Base-by-base conservation (phyloP, 2,888 invertebrate species). In the Limnephilus rhombicus region DNA sequence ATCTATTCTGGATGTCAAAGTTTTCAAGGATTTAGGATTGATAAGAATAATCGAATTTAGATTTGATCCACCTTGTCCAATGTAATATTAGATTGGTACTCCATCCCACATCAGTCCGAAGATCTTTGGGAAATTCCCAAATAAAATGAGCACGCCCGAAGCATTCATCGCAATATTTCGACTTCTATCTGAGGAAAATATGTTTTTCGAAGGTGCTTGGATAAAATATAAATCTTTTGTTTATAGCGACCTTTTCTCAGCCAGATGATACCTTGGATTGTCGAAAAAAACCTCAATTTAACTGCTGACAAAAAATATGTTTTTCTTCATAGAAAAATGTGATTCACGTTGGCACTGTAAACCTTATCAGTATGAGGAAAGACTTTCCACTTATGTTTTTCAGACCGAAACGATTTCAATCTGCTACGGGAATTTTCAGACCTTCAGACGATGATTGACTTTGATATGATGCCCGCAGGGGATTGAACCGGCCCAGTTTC, bases 21-120 rank as follows among this genome's bases (percentile, higher is more conserved):
- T 37, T 9, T 41, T 45, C 85, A 24, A 45, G 41, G 68, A 88
- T 88, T 68, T 88, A 24, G 29, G 41, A 37, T 34, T 53, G 68
- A 88, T 68, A 88, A 88, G 29, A 88, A 68, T 53, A 68, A 88
- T 31, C 68, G 68, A 88, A 34, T 88, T 88, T 88, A 29, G 68
- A 31, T 37, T 88, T 34, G 15, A 29, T 29, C 31, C 88, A 53
- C 31, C 13, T 68, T 29, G 31, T 29, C 53, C 88, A 68, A 24
- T 15, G 68, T 90, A 53, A 83, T 49, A 34, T 90, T 90, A 45
- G 90, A 90, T 90, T 90, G 90, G 83, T 49, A 83, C 83, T 81
- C 83, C 83, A 24, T 53, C 83, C 41, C 83, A 83, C 90, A 83
- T 90, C 82, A 49, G 82, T 37, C 81, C 29, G 82, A 41, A 41